Percentiles rank a stretch among this genome's conserved stretches.
Evolutionary conservation across 2,113 vertebrate species (phyloP).

Genomic region (Artemisiospiza belli): DNA sequence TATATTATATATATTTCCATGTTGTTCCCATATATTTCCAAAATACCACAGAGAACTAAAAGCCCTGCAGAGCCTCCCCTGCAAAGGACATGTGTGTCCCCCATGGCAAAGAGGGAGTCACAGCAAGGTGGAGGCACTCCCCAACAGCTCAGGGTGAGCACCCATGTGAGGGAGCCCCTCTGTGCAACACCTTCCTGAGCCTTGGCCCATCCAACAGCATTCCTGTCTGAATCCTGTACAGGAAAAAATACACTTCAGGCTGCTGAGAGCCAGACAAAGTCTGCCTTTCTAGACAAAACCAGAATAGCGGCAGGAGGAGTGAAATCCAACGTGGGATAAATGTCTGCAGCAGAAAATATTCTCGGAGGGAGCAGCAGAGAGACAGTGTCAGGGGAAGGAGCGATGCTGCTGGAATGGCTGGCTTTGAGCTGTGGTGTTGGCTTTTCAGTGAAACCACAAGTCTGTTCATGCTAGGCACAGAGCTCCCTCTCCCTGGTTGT

Average conservation of each 20-base stretch:
- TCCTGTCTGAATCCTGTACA: accelerated
- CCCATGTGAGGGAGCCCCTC: accelerated
- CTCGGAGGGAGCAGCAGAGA: background rate
- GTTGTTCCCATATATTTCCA: background rate
- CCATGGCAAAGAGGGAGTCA: accelerated
- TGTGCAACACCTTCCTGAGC: background rate
- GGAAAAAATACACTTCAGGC: background rate
- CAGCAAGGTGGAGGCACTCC: no score
- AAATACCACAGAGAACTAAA: background rate
- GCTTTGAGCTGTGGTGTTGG: conserved; percentile 9
- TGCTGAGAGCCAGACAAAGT: background rate
- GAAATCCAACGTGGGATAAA: background rate
- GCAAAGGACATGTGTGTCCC: background rate
- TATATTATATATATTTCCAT: background rate
- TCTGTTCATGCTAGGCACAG: background rate
- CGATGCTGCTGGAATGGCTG: background rate
- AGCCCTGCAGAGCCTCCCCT: background rate
- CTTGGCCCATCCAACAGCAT: background rate
- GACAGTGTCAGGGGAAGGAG: background rate
- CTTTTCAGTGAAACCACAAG: conserved; percentile 6
- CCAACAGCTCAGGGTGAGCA: accelerated
- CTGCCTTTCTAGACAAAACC: background rate
- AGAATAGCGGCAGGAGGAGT: background rate
- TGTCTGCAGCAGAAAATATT: background rate
- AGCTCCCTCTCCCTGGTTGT: background rate